phyloP scores from a whole-genome alignment of 2,888 invertebrate genomes.

The Campaea margaritaria region DNA sequence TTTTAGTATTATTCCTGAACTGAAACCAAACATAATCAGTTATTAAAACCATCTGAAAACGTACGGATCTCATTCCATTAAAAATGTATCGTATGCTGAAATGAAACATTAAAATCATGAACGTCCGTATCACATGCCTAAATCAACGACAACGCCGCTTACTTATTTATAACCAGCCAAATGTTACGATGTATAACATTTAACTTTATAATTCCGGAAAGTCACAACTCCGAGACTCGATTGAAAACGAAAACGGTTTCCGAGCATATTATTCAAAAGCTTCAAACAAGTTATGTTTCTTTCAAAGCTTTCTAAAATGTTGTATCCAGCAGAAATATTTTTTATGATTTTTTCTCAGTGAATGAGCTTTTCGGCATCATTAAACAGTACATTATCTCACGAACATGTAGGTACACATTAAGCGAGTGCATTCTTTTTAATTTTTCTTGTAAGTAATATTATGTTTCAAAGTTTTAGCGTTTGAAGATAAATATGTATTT shows the following conservation, averaged over 20 bases:
- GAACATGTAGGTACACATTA: too few species aligned
- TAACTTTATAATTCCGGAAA: slow-evolving; percentile 19
- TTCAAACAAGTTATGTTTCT: slow-evolving; percentile 45
- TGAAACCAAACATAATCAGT: slow-evolving; percentile 3
- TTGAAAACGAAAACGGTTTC: slow-evolving; percentile 32
- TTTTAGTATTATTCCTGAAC: not conserved
- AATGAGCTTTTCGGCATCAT: not conserved
- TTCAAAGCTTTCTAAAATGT: slow-evolving; percentile 48
- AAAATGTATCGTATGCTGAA: slow-evolving; percentile 23
- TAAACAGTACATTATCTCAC: too few species aligned
- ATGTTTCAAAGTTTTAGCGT: too few species aligned
- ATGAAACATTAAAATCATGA: slow-evolving; percentile 27
- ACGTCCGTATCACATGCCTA: slow-evolving; percentile 16
- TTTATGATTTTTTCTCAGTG: slow-evolving; percentile 4
- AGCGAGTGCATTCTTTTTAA: too few species aligned
- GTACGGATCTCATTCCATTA: slow-evolving; percentile 17
- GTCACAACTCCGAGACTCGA: slow-evolving; percentile 9
- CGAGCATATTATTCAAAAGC: slow-evolving; percentile 47
- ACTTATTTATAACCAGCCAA: slow-evolving; percentile 15
- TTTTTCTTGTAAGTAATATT: too few species aligned
- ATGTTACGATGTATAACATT: slow-evolving; percentile 11
- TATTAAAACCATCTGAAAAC: slow-evolving; percentile 2
- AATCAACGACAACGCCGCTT: slow-evolving; percentile 7
- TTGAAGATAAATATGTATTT: too few species aligned
- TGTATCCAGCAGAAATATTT: slow-evolving; percentile 32